Evolutionary conservation across 2,113 vertebrate species (phyloP).

Genomic region (Rhinolophus sinicus): DNA sequence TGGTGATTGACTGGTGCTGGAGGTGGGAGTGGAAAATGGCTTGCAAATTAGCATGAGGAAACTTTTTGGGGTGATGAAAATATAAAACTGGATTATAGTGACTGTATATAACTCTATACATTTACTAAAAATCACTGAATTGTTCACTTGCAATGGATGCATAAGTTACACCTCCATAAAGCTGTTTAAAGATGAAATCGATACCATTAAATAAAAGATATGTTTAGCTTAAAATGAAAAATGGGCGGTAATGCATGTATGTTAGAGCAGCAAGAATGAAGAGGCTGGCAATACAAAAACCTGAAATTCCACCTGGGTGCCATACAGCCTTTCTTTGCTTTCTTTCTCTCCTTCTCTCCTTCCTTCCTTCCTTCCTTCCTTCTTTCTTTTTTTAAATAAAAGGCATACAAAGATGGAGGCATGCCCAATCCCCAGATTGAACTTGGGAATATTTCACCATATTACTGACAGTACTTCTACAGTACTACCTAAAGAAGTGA

Average conservation of each 20-base stretch:
- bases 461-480: not conserved
- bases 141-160: not conserved
- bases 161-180: not conserved
- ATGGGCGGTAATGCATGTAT: not conserved
- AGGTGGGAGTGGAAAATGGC: not conserved
- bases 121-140: not conserved
- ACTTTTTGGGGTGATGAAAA: not conserved
- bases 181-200: not conserved
- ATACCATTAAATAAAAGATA: not conserved
- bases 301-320: not conserved
- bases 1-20: not conserved
- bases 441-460: not conserved
- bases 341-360: too few relatives aligned
- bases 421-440: not conserved
- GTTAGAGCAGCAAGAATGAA: not conserved
- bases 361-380: not conserved
- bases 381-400: not conserved
- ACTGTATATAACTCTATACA: not conserved
- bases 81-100: not conserved
- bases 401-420: not conserved
- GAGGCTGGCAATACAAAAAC: not conserved
- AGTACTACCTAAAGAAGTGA: not conserved
- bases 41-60: not conserved
- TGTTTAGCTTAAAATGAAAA: not conserved
- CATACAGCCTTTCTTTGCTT: not conserved